A percentile compares a stretch with the other conserved stretches of the same genome.
Evolutionary conservation across 2,113 vertebrate genomes (phyloP).

Genomic region (Columbina picui): DNA sequence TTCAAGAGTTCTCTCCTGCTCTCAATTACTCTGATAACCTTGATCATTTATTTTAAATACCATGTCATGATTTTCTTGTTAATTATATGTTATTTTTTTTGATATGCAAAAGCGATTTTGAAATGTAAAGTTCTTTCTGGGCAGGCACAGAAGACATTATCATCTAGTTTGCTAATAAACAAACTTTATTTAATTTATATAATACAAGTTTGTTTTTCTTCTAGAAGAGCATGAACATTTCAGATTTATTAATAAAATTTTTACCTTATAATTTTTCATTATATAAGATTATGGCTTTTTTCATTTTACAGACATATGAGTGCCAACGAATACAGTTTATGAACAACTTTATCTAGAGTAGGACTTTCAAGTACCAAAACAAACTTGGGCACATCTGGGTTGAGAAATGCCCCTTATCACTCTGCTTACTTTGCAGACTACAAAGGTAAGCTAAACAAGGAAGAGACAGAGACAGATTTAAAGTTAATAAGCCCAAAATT

Average conservation of each 20-base stretch:
- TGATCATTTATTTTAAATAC: not conserved
- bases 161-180: not conserved
- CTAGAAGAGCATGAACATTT: not conserved
- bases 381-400: not conserved
- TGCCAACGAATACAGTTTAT: not conserved
- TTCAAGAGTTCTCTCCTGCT: not conserved
- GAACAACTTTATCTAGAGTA: not conserved
- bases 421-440: not conserved
- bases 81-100: not conserved
- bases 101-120: not conserved
- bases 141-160: not conserved
- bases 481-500: not conserved
- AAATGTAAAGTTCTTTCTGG: not conserved
- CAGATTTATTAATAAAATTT: not conserved
- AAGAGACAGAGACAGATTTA: not conserved
- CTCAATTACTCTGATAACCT: not conserved
- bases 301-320: not conserved
- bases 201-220: not conserved
- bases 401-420: not conserved
- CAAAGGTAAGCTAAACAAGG: not conserved
- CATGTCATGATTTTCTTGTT: not conserved
- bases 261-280: not conserved
- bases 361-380: not conserved
- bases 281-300: not conserved
- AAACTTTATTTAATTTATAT: not conserved